Evolutionary conservation across 2,888 invertebrate genomes (phyloP).

Genomic region (Nesidiocoris tenuis): DNA sequence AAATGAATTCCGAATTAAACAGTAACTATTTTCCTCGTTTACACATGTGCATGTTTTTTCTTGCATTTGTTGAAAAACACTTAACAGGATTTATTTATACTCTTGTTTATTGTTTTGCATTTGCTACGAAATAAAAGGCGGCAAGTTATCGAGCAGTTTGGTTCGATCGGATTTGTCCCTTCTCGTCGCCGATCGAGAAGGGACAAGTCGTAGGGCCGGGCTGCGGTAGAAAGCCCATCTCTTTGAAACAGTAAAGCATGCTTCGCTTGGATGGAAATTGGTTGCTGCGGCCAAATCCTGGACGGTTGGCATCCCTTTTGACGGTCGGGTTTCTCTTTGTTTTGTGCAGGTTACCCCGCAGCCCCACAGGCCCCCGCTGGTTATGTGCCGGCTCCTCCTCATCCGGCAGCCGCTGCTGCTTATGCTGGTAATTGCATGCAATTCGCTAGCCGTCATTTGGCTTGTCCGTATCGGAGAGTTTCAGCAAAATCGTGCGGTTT

Average conservation of each 20-base stretch:
- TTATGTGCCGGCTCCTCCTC: constrained; percentile 66
- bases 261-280: constrained; percentile 40
- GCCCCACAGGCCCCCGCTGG: constrained; percentile 59
- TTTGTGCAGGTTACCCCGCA: constrained; percentile 59
- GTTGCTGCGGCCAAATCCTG: constrained; percentile 34
- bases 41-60: constrained; percentile 34
- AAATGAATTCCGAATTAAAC: constrained; percentile 17
- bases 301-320: constrained; percentile 31
- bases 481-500: neutral
- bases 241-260: constrained; percentile 32
- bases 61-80: constrained; percentile 30
- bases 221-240: constrained; percentile 42
- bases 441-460: too few relatives aligned
- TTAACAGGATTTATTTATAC: constrained; percentile 20
- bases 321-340: neutral
- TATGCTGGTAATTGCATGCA: constrained; percentile 47
- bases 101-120: constrained; percentile 28
- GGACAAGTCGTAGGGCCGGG: constrained; percentile 10
- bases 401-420: constrained; percentile 58
- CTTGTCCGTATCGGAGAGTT: too few relatives aligned
- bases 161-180: neutral
- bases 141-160: constrained; percentile 32
- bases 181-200: neutral
- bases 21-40: constrained; percentile 4
- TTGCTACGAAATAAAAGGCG: constrained; percentile 17